phyloP scores from a whole-genome alignment of 1,140 invertebrate genomes.

The Maconellicoccus hirsutus region DNA sequence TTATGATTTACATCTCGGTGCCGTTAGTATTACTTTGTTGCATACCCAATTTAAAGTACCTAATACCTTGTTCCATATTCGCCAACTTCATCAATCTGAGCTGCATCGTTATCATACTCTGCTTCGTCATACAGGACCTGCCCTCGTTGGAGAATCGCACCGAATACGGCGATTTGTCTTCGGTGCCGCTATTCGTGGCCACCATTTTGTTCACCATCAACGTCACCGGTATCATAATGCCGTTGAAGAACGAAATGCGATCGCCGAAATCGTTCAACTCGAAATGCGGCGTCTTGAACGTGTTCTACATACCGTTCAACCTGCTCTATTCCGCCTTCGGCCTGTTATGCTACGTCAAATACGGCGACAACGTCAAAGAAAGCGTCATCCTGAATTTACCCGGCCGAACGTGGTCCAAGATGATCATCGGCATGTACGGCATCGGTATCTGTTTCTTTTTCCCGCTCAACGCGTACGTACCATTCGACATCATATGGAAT shows the following conservation, averaged over 20 bases:
- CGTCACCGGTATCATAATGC: constrained; percentile 60
- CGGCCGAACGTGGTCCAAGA: constrained; percentile 26
- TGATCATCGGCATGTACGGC: constrained; percentile 29
- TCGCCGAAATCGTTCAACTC: constrained; percentile 36
- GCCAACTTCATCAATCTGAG: constrained; percentile 66
- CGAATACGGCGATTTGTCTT: constrained; percentile 38
- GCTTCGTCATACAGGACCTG: constrained; percentile 43
- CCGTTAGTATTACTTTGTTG: constrained; percentile 51
- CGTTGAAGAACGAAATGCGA: constrained; percentile 42
- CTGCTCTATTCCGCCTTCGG: constrained; percentile 38
- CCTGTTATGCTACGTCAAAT: constrained; percentile 43
- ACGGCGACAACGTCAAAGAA: constrained; percentile 35
- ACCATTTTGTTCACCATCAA: constrained; percentile 72
- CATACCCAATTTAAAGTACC: constrained; percentile 53
- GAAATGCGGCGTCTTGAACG: constrained; percentile 39
- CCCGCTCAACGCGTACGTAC: constrained; percentile 49
- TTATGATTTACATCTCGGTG: constrained; percentile 45
- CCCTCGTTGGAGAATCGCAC: constrained; percentile 36
- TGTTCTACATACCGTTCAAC: constrained; percentile 38
- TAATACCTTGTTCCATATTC: constrained; percentile 66
- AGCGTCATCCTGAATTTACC: constrained; percentile 35
- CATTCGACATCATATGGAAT: constrained; percentile 45
- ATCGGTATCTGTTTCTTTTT: constrained; percentile 44
- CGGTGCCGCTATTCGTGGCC: constrained; percentile 52
- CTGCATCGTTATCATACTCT: constrained; percentile 66